Conservation (phyloP, 2,888 invertebrate species). For the Norana najaformis region DNA sequence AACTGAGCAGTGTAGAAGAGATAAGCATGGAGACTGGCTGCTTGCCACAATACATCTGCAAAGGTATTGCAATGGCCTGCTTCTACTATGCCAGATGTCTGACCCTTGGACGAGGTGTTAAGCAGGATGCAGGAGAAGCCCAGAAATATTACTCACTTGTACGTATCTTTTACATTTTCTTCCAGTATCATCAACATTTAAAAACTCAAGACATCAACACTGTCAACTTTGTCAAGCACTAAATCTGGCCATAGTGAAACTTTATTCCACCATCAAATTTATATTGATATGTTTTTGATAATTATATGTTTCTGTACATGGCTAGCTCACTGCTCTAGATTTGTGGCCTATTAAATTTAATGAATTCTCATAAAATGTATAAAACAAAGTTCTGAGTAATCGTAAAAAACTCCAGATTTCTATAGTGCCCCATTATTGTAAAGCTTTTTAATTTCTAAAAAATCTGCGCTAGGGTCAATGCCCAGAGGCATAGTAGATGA, state of each 20-base stretch:
- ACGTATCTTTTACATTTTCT: not conserved
- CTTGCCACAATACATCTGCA: slow-evolving; percentile 53
- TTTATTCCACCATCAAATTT: not conserved
- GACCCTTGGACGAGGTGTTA: slow-evolving; percentile 54
- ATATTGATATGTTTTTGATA: no score
- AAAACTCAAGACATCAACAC: not conserved
- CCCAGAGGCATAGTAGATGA: no score
- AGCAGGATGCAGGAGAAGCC: slow-evolving; percentile 52
- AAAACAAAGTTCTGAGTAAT: no score
- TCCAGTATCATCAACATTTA: not conserved
- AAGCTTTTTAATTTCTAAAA: no score
- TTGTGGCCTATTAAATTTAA: no score
- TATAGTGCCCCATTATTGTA: no score
- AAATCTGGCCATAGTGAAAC: not conserved
- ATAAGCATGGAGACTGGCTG: slow-evolving; percentile 59
- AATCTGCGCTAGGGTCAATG: no score
- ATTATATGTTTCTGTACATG: no score
- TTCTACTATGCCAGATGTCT: slow-evolving; percentile 61
- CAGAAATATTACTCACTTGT: slow-evolving; percentile 51
- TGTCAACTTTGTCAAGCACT: not conserved
- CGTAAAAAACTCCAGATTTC: no score
- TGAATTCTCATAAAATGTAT: no score
- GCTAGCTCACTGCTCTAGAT: no score
- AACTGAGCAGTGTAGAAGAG: slow-evolving; percentile 49
- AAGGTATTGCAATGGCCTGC: slow-evolving; percentile 59